Conservation (phyloP, 2,113 vertebrate species). For the Rhabdomys dilectus region DNA sequence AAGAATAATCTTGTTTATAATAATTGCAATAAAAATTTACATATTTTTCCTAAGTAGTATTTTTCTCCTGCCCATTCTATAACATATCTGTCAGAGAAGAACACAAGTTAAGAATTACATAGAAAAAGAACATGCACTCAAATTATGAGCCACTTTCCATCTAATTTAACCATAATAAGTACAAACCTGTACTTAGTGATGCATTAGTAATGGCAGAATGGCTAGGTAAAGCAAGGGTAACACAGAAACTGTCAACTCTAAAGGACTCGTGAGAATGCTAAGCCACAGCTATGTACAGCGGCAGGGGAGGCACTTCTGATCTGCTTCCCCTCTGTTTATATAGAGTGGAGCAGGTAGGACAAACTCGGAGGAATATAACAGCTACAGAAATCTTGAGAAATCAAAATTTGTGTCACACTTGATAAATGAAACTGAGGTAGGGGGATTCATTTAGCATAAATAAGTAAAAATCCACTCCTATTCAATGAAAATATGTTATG, state of each 20-base stretch:
- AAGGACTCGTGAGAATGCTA: constrained; percentile 7
- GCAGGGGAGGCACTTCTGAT: constrained; percentile 27
- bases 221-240: neutral
- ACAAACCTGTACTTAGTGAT: neutral
- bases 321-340: constrained; percentile 19
- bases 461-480: constrained; percentile 49
- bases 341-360: constrained; percentile 6
- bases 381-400: constrained; percentile 13
- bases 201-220: neutral
- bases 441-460: neutral
- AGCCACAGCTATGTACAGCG: constrained; percentile 23
- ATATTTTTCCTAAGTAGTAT: constrained; percentile 36
- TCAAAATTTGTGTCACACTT: constrained; percentile 5
- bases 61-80: constrained; percentile 22
- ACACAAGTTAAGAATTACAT: constrained; percentile 22
- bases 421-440: neutral
- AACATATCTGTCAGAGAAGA: neutral
- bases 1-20: neutral
- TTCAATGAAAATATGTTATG: constrained; percentile 33
- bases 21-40: neutral
- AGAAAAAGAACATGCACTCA: constrained; percentile 2
- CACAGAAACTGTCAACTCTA: neutral
- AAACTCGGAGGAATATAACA: constrained; percentile 6
- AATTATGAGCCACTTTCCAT: neutral
- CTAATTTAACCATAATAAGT: constrained; percentile 28